phyloP scores from a whole-genome alignment of 2,113 vertebrate species.

The Camelus bactrianus region DNA sequence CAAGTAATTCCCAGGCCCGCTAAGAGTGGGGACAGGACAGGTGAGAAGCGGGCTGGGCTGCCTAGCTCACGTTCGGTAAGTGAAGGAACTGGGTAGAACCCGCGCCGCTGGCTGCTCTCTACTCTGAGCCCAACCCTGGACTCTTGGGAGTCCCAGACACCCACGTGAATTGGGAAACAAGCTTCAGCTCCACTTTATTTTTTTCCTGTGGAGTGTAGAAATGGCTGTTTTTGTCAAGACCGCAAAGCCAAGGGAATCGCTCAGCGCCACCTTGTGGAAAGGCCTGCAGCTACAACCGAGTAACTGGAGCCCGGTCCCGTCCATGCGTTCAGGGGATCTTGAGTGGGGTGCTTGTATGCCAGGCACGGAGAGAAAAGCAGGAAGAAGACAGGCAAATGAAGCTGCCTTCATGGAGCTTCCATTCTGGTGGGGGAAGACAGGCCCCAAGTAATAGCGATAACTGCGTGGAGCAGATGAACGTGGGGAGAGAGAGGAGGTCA shows the following conservation, averaged over 20 bases:
- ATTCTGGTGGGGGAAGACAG: neutral
- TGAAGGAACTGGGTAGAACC: too few species aligned
- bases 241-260: neutral
- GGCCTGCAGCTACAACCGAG: neutral
- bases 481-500: neutral
- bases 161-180: neutral
- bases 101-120: fast-evolving
- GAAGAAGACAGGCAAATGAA: neutral
- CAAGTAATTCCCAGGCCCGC: fast-evolving
- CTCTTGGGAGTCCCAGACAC: neutral
- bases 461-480: neutral
- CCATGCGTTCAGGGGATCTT: too few species aligned
- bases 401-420: neutral
- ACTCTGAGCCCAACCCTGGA: fast-evolving
- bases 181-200: neutral
- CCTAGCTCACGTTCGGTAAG: fast-evolving
- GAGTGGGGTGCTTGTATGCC: too few species aligned
- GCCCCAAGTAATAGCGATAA: too few species aligned
- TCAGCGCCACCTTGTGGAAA: neutral
- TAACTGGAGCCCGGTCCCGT: fast-evolving
- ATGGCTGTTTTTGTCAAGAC: neutral
- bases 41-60: neutral
- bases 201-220: fast-evolving
- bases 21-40: too few species aligned
- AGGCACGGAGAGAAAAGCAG: neutral